phyloP scores from a whole-genome alignment of 2,888 invertebrate species.

The Corythucha ciliata region DNA sequence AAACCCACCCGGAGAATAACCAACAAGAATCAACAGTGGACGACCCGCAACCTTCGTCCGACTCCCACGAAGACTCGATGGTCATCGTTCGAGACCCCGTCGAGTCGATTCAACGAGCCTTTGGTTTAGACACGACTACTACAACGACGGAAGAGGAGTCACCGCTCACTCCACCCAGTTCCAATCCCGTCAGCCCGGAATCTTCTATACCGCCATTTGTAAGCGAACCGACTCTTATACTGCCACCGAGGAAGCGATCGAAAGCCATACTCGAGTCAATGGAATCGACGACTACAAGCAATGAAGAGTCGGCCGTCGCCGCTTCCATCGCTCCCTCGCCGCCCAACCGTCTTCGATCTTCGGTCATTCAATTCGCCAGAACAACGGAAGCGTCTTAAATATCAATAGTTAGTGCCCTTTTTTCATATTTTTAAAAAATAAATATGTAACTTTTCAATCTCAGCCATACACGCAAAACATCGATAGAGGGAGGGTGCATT shows the following conservation, averaged over 20 bases:
- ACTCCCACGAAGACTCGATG: conserved; percentile 35
- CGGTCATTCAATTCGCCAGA: too few relatives aligned
- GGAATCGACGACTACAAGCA: too few relatives aligned
- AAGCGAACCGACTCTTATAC: conserved; percentile 48
- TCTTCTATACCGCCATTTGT: conserved; percentile 35
- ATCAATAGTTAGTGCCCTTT: too few relatives aligned
- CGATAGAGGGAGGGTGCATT: too few relatives aligned
- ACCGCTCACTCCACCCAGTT: conserved; percentile 30
- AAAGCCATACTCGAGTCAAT: conserved; percentile 65
- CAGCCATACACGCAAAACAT: too few relatives aligned
- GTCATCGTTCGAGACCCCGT: conserved; percentile 37
- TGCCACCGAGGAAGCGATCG: conserved; percentile 67
- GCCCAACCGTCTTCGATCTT: too few relatives aligned
- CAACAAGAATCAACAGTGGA: conserved; percentile 29
- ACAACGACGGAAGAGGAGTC: conserved; percentile 26
- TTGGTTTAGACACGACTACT: too few relatives aligned
- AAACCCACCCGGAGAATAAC: conserved; percentile 58
- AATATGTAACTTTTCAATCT: too few relatives aligned
- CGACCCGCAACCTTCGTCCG: conserved; percentile 24
- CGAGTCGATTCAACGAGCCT: conserved; percentile 32
- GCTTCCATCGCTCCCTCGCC: too few relatives aligned
- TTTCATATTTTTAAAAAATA: too few relatives aligned
- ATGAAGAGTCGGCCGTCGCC: too few relatives aligned
- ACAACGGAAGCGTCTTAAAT: too few relatives aligned
- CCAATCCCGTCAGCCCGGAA: conserved; percentile 48